Conservation (phyloP, 2,113 vertebrate species). For the Thryonomys swinderianus region DNA sequence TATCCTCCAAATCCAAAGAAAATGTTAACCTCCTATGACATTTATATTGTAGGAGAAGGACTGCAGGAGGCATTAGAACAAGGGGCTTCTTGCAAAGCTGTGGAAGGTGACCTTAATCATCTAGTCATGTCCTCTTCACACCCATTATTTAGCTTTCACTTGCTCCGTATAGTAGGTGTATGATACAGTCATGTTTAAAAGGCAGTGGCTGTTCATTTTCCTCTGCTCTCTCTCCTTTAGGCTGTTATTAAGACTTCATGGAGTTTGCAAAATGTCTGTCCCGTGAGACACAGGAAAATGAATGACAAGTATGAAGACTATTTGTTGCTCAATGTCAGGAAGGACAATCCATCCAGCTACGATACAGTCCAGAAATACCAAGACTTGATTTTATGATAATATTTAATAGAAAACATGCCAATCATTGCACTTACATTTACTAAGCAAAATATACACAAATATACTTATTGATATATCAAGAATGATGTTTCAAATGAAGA, state of each 20-base stretch:
- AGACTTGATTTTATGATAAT: not conserved
- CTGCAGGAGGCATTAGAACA: constrained; percentile 36
- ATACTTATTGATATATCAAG: not conserved
- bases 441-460: not conserved
- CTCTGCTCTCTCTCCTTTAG: constrained; percentile 41
- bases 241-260: constrained; percentile 68
- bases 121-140: constrained; percentile 47
- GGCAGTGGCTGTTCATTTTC: constrained; percentile 35
- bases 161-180: constrained; percentile 27
- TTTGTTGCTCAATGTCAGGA: constrained; percentile 37
- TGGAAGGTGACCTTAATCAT: constrained; percentile 29
- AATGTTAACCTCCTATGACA: not conserved
- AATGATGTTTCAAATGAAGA: constrained; percentile 36
- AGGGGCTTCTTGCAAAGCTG: constrained; percentile 28
- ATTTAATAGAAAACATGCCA: constrained; percentile 39
- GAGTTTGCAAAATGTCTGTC: constrained; percentile 58
- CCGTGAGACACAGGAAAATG: constrained; percentile 57
- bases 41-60: constrained; percentile 45
- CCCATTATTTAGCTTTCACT: constrained; percentile 43
- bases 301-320: constrained; percentile 51
- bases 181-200: constrained; percentile 56
- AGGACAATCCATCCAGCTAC: constrained; percentile 2
- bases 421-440: not conserved
- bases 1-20: not conserved
- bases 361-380: constrained; percentile 27